Percentiles rank a stretch among this genome's conserved stretches.
Evolutionary conservation across 2,113 vertebrate species (phyloP).

Genomic region (Leucoraja erinaceus): DNA sequence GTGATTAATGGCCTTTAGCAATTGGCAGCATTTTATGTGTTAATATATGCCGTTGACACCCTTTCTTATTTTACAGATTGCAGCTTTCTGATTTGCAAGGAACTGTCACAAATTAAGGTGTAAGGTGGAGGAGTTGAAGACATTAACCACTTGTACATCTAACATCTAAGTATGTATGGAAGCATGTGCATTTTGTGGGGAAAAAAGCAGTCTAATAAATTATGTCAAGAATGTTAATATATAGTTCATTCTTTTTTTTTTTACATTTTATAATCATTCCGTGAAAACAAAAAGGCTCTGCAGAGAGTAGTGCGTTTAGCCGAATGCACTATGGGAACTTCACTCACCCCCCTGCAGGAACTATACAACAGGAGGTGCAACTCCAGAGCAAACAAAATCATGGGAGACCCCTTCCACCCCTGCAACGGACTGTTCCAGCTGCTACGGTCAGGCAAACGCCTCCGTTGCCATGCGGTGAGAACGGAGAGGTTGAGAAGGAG

Average conservation of each 20-base stretch:
- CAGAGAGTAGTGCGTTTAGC: too few relatives aligned
- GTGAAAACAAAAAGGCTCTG: neutral
- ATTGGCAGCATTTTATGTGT: neutral
- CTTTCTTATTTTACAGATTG: neutral
- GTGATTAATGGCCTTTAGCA: conserved; percentile 26
- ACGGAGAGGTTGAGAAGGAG: too few relatives aligned
- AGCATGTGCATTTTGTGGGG: neutral
- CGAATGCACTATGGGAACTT: too few relatives aligned
- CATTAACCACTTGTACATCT: neutral
- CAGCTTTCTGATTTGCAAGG: neutral
- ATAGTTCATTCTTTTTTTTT: too few relatives aligned
- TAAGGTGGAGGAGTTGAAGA: neutral
- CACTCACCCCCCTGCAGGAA: too few relatives aligned
- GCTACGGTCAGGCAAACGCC: too few relatives aligned
- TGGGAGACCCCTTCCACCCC: too few relatives aligned
- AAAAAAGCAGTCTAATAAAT: neutral
- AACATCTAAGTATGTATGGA: neutral
- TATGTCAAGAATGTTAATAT: neutral
- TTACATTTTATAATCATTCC: neutral
- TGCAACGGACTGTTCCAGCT: too few relatives aligned
- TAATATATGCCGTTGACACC: conserved; percentile 13
- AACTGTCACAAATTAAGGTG: conserved; percentile 6
- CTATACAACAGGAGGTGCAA: too few relatives aligned
- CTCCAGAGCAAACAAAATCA: too few relatives aligned
- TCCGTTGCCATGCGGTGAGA: too few relatives aligned